Conservation (phyloP, 2,797 vertebrate genomes). For the Phataginus tricuspis region DNA sequence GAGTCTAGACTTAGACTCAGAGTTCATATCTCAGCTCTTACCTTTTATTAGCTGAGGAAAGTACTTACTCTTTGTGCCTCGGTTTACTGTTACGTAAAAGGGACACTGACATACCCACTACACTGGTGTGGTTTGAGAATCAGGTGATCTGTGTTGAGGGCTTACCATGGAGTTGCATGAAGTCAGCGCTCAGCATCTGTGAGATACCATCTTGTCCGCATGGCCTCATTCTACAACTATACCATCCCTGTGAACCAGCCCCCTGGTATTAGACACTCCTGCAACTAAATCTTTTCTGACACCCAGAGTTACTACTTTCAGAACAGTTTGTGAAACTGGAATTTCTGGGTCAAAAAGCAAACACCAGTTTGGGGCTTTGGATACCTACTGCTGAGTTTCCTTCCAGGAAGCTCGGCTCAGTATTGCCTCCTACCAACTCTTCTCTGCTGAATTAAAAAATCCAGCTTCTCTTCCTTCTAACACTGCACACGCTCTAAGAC, state of each 20-base stretch:
- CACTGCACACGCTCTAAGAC: background rate
- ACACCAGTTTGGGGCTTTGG: background rate
- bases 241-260: background rate
- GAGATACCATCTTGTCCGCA: background rate
- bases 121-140: conserved; percentile 5
- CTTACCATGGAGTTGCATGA: background rate
- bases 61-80: background rate
- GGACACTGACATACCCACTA: background rate
- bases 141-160: background rate
- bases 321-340: background rate
- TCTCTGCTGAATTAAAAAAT: background rate
- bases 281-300: background rate
- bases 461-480: background rate
- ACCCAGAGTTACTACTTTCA: background rate
- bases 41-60: background rate
- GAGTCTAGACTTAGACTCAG: background rate
- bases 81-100: background rate
- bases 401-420: background rate
- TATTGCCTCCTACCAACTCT: background rate
- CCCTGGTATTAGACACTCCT: background rate
- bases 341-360: conserved; percentile 30
- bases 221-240: background rate
- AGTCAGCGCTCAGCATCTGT: background rate
- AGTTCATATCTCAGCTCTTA: background rate
- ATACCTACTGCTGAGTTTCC: background rate